These are phyloP conservation scores for Anthoscopus minutus DNA, from an alignment of 2,113 vertebrate genomes.

Conservation along the genomic window DNA sequence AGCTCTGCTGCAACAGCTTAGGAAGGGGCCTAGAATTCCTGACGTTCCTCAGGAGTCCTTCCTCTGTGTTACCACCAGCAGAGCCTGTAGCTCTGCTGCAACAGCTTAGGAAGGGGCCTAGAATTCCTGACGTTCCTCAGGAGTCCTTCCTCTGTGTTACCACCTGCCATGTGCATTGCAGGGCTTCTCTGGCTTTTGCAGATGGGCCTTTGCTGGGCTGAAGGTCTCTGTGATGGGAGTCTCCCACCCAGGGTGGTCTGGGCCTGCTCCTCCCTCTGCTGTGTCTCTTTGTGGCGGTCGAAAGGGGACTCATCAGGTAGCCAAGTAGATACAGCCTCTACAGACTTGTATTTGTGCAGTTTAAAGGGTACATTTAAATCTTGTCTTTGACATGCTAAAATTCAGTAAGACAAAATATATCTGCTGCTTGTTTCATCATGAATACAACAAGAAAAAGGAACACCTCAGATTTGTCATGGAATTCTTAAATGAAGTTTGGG, in stretches of 20 bases:
- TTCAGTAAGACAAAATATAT: neutral
- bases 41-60: neutral
- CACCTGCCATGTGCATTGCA: neutral
- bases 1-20: neutral
- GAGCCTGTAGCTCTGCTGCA: accelerated
- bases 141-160: neutral
- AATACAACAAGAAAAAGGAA: neutral
- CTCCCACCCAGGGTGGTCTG: too few species aligned
- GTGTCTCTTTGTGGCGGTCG: neutral
- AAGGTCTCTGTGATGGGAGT: neutral
- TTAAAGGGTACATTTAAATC: neutral
- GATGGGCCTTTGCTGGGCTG: neutral
- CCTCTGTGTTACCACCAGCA: too few species aligned
- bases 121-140: neutral
- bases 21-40: neutral
- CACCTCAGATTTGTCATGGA: neutral
- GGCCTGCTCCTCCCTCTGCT: neutral
- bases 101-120: too few species aligned
- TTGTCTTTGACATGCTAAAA: neutral
- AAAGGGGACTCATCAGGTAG: neutral
- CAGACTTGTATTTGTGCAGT: neutral
- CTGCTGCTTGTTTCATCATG: neutral
- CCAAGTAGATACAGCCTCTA: neutral
- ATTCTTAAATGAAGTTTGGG: neutral
- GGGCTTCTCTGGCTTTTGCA: neutral